Evolutionary conservation across 2,797 vertebrate genomes (phyloP), one percentile per base, ranked within the genome.

Genomic region (Jordanella pulchra): DNA sequence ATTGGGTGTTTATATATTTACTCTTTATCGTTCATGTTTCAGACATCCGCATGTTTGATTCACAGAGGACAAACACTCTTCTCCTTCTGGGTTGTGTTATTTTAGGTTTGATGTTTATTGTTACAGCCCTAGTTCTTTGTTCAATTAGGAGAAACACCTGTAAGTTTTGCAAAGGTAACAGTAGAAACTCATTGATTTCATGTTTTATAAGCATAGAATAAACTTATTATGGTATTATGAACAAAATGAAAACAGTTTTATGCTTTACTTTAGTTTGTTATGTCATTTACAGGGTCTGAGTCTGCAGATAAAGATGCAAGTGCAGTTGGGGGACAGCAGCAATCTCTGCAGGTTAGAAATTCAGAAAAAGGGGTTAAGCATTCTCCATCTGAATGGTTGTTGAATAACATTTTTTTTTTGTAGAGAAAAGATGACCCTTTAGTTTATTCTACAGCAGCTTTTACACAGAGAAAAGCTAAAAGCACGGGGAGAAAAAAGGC

Each of bases 111-210:
- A 45, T 25, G 53, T 18, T 72, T 27, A 67, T 67, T 42, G 13
- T 53, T 1, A 60, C 56, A 15, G 15, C 3, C 12, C 15, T 69
- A 11, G 35, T 84, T 4, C 1, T 73, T 45, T 70, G 17, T 35
- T 44, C 1, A 12, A 65, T 65, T 3, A 51, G 61, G 39, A 65
- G 0, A 28, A 77, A 63, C 23, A 0, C 10, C 3, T 65, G 17
- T 13, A 2, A 50, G 23, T 63, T n/a, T 44, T 47, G 25, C 21
- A 69, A 48, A 0, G 67, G 77, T 80, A 71, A 72, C 27, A 50
- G 9, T 0, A 21, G 3, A 15, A 39, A 35, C 0, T 63, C 39
- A 0, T 11, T 12, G 10, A 54, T 54, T 25, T 53, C 1, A 25
- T 25, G n/a, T 54, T 54, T 27, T 12, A n/a, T 27, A 27, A 53